phyloP scores from a whole-genome alignment of 2,888 invertebrate genomes.

The Torymus texanus region DNA sequence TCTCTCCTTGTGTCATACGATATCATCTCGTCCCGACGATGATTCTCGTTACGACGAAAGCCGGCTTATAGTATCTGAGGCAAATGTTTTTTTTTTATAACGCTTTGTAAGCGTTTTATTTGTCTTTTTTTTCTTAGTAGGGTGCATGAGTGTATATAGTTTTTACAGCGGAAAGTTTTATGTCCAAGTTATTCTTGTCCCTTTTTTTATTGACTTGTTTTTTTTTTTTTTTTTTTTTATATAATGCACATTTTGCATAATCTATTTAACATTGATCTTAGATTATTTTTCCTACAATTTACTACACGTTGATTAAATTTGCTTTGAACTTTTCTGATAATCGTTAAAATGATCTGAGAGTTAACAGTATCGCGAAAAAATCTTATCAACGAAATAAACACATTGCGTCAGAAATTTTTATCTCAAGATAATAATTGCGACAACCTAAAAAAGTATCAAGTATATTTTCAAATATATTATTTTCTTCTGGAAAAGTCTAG shows the following conservation, averaged over 20 bases:
- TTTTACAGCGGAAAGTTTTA: too few relatives aligned
- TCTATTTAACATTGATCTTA: constrained; percentile 1
- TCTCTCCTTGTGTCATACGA: constrained; percentile 10
- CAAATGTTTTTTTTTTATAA: too few relatives aligned
- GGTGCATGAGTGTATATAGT: too few relatives aligned
- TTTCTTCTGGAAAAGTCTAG: too few relatives aligned
- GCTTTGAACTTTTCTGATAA: too few relatives aligned
- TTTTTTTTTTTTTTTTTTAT: background rate
- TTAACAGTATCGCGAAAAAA: background rate
- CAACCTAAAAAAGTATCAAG: background rate
- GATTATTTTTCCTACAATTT: background rate
- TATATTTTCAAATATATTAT: too few relatives aligned
- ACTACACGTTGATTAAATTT: too few relatives aligned
- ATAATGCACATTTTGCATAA: background rate
- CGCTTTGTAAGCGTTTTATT: too few relatives aligned
- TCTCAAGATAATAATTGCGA: background rate
- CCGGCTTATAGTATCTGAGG: too few relatives aligned
- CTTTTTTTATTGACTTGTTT: constrained; percentile 7
- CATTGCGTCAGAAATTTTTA: constrained; percentile 9
- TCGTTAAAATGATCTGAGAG: too few relatives aligned
- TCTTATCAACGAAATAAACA: background rate
- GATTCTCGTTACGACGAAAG: too few relatives aligned
- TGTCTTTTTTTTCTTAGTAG: too few relatives aligned
- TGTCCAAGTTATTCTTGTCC: background rate
- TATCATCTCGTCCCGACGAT: constrained; percentile 1